Percentiles rank a stretch among this genome's conserved stretches.
Conservation (phyloP, 2,888 invertebrate genomes). For the Hemithea aestivaria region DNA sequence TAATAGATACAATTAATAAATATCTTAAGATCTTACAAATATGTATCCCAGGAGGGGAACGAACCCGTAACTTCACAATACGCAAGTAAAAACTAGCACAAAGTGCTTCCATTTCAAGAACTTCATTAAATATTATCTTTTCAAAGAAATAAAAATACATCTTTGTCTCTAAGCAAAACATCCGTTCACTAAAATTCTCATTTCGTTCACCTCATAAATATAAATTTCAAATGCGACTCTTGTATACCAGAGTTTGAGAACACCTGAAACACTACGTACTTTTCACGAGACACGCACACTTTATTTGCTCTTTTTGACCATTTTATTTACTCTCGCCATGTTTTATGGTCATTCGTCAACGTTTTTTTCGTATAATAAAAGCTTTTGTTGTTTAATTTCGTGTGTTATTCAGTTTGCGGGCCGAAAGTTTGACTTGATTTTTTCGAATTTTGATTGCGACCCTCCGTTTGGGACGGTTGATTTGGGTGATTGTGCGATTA, state of each 20-base stretch:
- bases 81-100: too few relatives aligned
- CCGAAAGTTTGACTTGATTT: constrained; percentile 10
- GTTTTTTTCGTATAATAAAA: constrained; percentile 1
- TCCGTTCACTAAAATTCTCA: too few relatives aligned
- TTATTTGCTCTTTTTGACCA: constrained; percentile 13
- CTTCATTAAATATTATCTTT: too few relatives aligned
- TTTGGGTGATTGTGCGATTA: constrained; percentile 11
- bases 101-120: too few relatives aligned
- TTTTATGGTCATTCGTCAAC: constrained; percentile 18
- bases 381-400: constrained; percentile 14
- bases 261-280: constrained; percentile 1
- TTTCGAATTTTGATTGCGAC: constrained; percentile 8
- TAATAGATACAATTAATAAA: too few relatives aligned
- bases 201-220: too few relatives aligned
- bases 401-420: constrained; percentile 8
- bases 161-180: too few relatives aligned
- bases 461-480: background rate
- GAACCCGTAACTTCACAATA: too few relatives aligned
- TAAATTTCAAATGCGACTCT: background rate
- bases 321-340: constrained; percentile 15
- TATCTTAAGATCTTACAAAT: too few relatives aligned
- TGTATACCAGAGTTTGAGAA: background rate
- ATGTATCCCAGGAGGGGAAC: too few relatives aligned
- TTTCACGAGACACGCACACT: constrained; percentile 10
- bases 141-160: too few relatives aligned